These are phyloP conservation scores for Saccostrea cuccullata DNA, from an alignment of 1,140 invertebrate species.

Conservation along the genomic window DNA sequence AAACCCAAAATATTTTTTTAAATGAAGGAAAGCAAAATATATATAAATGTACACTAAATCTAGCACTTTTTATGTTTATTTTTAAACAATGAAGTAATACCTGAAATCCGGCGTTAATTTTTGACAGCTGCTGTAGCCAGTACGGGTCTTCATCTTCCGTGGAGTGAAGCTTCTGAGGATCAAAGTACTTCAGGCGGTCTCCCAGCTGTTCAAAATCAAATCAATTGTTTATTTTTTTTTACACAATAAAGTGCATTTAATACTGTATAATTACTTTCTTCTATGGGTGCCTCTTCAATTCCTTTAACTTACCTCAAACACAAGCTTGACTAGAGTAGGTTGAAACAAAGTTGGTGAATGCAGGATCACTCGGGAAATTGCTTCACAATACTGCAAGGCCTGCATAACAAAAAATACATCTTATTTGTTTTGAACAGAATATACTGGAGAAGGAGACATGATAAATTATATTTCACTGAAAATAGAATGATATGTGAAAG, in stretches of 20 bases:
- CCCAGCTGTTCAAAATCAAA: slow-evolving; percentile 79
- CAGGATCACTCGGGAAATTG: slow-evolving; percentile 84
- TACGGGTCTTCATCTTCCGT: slow-evolving; percentile 78
- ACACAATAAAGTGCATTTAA: too few relatives aligned
- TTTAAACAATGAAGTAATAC: background rate
- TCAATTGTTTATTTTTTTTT: background rate
- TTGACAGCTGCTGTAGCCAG: slow-evolving; percentile 78
- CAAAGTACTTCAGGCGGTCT: slow-evolving; percentile 88
- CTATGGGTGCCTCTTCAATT: too few relatives aligned
- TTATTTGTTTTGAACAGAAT: background rate
- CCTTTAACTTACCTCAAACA: slow-evolving; percentile 82
- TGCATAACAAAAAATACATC: slow-evolving; percentile 54
- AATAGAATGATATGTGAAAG: too few relatives aligned
- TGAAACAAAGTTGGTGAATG: slow-evolving; percentile 80
- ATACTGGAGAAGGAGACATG: too few relatives aligned
- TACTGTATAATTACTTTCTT: too few relatives aligned
- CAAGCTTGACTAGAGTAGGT: slow-evolving; percentile 82
- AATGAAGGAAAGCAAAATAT: background rate
- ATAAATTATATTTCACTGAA: too few relatives aligned
- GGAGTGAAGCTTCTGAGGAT: slow-evolving; percentile 83
- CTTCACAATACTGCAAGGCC: slow-evolving; percentile 90
- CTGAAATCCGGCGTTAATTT: slow-evolving; percentile 58
- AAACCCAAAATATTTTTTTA: background rate
- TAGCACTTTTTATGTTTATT: background rate
- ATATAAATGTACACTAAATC: background rate